phyloP scores from a whole-genome alignment of 2,113 vertebrate species.

The Galeopterus variegatus region DNA sequence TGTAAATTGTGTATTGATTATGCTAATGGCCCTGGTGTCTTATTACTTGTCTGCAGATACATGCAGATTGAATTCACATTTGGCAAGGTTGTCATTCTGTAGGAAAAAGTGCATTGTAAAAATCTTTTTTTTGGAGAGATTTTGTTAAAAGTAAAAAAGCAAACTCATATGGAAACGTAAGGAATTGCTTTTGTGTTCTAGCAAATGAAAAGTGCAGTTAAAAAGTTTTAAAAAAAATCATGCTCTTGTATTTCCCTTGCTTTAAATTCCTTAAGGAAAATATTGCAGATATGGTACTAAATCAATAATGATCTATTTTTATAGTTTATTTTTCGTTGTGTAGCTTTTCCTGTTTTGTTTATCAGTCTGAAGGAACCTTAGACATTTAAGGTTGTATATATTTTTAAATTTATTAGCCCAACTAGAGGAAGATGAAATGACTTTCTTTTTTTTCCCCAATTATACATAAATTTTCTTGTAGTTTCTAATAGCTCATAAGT shows the following conservation, averaged over 20 bases:
- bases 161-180: conserved; percentile 79
- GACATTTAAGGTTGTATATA: conserved; percentile 71
- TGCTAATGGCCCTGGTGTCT: conserved; percentile 88
- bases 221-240: conserved; percentile 71
- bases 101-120: conserved; percentile 76
- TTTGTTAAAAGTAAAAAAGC: conserved; percentile 80
- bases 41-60: conserved; percentile 89
- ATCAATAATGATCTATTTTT: conserved; percentile 90
- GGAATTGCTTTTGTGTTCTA: conserved; percentile 82
- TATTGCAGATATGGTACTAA: conserved; percentile 83
- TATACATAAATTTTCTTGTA: conserved; percentile 84
- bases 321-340: conserved; percentile 87
- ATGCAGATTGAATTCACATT: conserved; percentile 88
- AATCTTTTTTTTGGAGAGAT: conserved; percentile 66
- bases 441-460: conserved; percentile 79
- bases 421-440: conserved; percentile 80
- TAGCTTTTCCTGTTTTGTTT: conserved; percentile 86
- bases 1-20: conserved; percentile 93
- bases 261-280: conserved; percentile 86
- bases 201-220: conserved; percentile 79
- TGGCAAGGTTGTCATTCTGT: conserved; percentile 80
- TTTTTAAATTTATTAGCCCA: conserved; percentile 87
- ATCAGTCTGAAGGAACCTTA: conserved; percentile 81
- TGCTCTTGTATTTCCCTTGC: conserved; percentile 84
- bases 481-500: conserved; percentile 82